Base-by-base conservation (phyloP, 2,888 invertebrate species). In the Papilio elwesi region DNA sequence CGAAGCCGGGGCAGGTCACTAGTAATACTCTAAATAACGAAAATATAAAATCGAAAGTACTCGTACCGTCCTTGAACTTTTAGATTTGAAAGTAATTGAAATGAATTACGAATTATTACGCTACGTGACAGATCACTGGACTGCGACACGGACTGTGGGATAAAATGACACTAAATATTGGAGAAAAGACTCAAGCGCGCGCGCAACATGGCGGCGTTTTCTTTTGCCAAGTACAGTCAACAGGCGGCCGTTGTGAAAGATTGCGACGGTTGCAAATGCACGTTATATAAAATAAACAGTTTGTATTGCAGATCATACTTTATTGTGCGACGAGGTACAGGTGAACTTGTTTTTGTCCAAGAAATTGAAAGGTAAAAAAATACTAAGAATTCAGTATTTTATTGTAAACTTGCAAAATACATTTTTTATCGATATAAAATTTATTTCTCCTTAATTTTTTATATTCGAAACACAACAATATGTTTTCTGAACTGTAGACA, bases 271-370 rank as follows among this genome's bases (percentile, higher is more conserved):
- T 79, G 90, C 92, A 90, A 91, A 82, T 82, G 77, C 78, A 76
- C 81, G 88, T 91, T 92, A 92, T 93, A 93, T 92, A 93, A 93
- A 92, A 88, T 84, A 90, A 85, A 86, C 82, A 77, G 79, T 75
- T 81, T 78, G 85, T 85, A 79, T 83, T 80, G 80, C 80, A 79
- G 77, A 78, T 78, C 82, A 82, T 86, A 90, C 86, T 78, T 74
- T 71, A 78, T 80, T 79, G 81, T 81, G 82, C 83, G 82, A 80
- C 80, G 79, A 78, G 78, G 80, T 48, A 53, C 53, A 53, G 79
- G 81, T 78, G 74, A 81, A 82, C 80, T 62, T 78, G 81, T 85
- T 88, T 86, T 85, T 78, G 74, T 76, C 70, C 10, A 64, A 26
- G 1, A 12, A 43, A 49, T 57, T 43, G 6, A n/a, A 36, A 69